phyloP scores from a whole-genome alignment of 2,113 vertebrate genomes.

The Bettongia penicillata region DNA sequence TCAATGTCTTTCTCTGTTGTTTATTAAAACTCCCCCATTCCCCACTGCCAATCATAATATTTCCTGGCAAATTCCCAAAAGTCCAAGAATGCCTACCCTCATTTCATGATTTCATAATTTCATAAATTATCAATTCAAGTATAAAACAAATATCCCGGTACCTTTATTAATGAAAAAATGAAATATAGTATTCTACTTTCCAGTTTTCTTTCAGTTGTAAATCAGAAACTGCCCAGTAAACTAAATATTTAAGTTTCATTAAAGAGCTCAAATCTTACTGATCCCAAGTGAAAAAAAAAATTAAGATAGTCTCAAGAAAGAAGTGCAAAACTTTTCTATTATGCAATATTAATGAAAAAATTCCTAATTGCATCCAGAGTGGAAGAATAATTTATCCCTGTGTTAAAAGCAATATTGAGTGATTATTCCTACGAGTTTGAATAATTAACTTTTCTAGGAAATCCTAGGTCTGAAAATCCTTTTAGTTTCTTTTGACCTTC shows the following conservation, averaged over 20 bases:
- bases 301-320: background rate
- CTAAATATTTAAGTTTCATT: constrained; percentile 52
- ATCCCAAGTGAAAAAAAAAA: constrained; percentile 35
- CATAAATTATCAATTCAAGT: background rate
- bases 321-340: background rate
- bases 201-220: constrained; percentile 24
- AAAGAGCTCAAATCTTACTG: constrained; percentile 26
- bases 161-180: constrained; percentile 10
- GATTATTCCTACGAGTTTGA: background rate
- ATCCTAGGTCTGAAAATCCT: background rate
- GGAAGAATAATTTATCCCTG: background rate
- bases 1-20: background rate
- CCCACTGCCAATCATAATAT: background rate
- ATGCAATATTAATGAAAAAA: background rate
- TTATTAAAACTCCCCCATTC: background rate
- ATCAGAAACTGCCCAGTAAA: constrained; percentile 14
- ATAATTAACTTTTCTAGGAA: background rate
- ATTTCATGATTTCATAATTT: background rate
- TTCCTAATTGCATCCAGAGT: background rate
- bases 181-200: constrained; percentile 55
- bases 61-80: background rate
- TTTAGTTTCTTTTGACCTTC: background rate
- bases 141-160: background rate
- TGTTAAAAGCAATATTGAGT: background rate
- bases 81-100: too few relatives aligned